Base-by-base conservation (phyloP, 2,888 invertebrate genomes). In the Athalia rosae region DNA sequence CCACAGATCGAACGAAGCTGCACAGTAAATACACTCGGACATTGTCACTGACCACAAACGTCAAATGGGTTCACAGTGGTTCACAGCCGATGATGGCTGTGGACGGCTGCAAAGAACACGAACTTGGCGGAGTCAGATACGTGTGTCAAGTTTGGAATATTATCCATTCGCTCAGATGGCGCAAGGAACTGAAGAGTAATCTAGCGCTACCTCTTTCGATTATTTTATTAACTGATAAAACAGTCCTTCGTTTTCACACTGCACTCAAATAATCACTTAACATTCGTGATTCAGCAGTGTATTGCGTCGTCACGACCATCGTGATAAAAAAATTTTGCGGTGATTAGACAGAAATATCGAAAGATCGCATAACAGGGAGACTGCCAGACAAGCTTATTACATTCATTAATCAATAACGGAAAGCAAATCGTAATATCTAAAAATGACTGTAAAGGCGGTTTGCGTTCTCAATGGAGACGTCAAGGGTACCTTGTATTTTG, bases 401-500 rank as follows among this genome's bases (percentile, higher is more conserved):
- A 61, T 11, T 13, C 43, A 56, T 15, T n/a, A 7, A 45, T 45
- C 58, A 41, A 0, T n/a, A 15, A 1, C n/a, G 8, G 59, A 43
- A 13, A 4, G 9, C n/a, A 28, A n/a, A 5, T 3, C 4, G 3
- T 45, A 56, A 13, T 45, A 61, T 48, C 48, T 41, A 0, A 88
- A 82, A 81, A 92, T 91, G 92, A 85, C 89, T 77, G 84, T 90
- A 41, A 96, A 95, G 92, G 97, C 97, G 78, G 97, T 97, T 79
- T 96, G 96, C 89, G 96, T 97, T 83, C 92, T 98, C 81, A 94
- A 94, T 81, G 97, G 97, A 43, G 96, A 97, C 89, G 95, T 96
- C 56, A 93, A 92, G 84, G 98, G 98, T 81, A 95, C 95, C 7
- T 91, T 98, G 78, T 94, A 91, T 90, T 97, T 98, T 87, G 93